phyloP scores from a whole-genome alignment of 2,797 vertebrate species.

The Pantherophis alleghaniensis region DNA sequence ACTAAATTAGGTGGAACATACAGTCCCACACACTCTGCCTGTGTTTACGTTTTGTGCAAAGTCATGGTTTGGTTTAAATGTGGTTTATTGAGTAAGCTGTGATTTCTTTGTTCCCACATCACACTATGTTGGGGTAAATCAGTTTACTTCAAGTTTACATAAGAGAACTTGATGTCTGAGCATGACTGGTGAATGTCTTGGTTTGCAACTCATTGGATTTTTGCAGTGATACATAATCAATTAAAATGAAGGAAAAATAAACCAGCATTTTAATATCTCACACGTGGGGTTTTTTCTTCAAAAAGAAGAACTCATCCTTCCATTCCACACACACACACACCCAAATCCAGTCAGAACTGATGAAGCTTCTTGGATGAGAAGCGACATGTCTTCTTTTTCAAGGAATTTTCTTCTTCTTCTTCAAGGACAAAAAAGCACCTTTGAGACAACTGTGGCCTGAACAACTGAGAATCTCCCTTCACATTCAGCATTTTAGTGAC shows the following conservation, averaged over 20 bases:
- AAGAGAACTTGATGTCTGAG: background rate
- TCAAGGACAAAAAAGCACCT: background rate
- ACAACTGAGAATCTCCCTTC: background rate
- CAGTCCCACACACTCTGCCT: background rate
- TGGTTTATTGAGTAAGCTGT: background rate
- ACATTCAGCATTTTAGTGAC: background rate
- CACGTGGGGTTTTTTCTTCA: background rate
- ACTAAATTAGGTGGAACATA: background rate
- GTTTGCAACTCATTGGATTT: background rate
- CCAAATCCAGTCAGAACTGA: background rate
- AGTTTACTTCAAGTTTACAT: background rate
- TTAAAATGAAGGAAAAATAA: background rate
- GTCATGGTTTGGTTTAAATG: background rate
- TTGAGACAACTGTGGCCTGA: background rate
- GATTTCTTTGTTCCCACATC: background rate
- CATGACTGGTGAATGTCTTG: background rate
- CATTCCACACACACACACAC: no score
- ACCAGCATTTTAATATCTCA: background rate
- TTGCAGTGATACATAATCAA: background rate
- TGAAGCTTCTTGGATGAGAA: background rate
- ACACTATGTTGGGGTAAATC: background rate
- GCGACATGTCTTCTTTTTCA: background rate
- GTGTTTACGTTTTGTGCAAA: background rate
- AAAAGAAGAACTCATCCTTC: background rate
- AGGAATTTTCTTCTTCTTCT: background rate